A percentile compares a stretch with the other conserved stretches of the same genome.
These are phyloP conservation scores for Drosophila ogumai DNA, from an alignment of 1,140 invertebrate species.

Conservation along the genomic window DNA sequence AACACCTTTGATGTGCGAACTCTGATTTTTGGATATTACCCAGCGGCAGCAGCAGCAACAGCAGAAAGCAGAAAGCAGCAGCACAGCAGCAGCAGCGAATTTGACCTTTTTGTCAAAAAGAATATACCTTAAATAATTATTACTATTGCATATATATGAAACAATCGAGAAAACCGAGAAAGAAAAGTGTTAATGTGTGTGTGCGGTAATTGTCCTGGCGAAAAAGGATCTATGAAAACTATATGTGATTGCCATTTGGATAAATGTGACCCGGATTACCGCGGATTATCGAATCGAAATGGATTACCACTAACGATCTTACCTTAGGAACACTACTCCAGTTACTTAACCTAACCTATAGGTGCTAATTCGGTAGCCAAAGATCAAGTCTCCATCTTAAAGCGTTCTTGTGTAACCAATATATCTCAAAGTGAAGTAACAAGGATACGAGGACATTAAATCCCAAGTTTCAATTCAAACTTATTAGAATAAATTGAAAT, in stretches of 20 bases:
- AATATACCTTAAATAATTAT: conserved; percentile 50
- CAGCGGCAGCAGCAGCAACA: conserved; percentile 34
- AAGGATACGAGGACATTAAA: conserved; percentile 12
- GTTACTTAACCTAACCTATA: conserved; percentile 53
- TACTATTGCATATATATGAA: conserved; percentile 33
- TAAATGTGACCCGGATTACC: conserved; percentile 65
- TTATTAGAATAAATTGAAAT: neutral
- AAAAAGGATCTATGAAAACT: conserved; percentile 60
- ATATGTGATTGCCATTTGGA: conserved; percentile 28
- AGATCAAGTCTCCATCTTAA: conserved; percentile 18
- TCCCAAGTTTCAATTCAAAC: neutral
- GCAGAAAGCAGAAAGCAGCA: conserved; percentile 30
- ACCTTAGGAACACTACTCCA: conserved; percentile 21
- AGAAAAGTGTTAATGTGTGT: conserved; percentile 56
- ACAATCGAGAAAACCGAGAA: conserved; percentile 38
- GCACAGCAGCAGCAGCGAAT: conserved; percentile 45
- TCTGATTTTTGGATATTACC: conserved; percentile 70
- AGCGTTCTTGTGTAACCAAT: conserved; percentile 33
- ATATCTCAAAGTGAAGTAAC: conserved; percentile 16
- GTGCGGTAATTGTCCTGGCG: conserved; percentile 47
- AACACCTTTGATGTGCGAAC: conserved; percentile 85
- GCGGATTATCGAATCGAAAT: conserved; percentile 70
- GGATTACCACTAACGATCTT: conserved; percentile 63
- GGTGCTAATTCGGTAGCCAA: neutral
- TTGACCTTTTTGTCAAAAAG: conserved; percentile 75